phyloP scores from a whole-genome alignment of 2,797 vertebrate species.

The Pipistrellus pipistrellus region DNA sequence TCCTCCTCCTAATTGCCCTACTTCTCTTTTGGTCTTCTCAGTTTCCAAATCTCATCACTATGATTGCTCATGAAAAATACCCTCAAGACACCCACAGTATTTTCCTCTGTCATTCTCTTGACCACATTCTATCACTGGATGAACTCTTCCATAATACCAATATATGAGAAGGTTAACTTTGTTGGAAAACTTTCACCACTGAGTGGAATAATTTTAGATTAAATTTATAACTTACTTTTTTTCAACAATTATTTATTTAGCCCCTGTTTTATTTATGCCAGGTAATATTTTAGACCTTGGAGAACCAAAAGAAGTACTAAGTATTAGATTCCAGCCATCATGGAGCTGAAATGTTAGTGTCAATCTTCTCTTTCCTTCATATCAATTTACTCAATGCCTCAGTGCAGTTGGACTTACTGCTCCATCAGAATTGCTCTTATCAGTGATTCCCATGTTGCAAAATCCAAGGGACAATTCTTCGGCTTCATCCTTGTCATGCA shows the following conservation, averaged over 20 bases:
- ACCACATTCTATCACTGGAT: neutral
- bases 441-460: neutral
- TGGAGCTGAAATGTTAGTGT: neutral
- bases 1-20: neutral
- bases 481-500: neutral
- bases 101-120: neutral
- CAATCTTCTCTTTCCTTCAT: neutral
- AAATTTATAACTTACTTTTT: neutral
- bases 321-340: neutral
- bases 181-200: neutral
- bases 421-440: neutral
- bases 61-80: neutral
- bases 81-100: neutral
- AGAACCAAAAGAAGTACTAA: neutral
- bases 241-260: neutral
- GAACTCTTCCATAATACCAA: neutral
- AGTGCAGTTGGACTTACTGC: neutral
- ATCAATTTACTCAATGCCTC: neutral
- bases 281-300: neutral
- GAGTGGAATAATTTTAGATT: constrained; percentile 1
- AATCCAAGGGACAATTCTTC: neutral
- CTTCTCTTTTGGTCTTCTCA: neutral
- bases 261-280: neutral
- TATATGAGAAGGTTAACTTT: neutral
- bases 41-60: neutral